Percentiles rank a stretch among this genome's conserved stretches.
These are phyloP conservation scores for Anastrepha obliqua DNA, from an alignment of 1,140 invertebrate species.

Conservation along the genomic window DNA sequence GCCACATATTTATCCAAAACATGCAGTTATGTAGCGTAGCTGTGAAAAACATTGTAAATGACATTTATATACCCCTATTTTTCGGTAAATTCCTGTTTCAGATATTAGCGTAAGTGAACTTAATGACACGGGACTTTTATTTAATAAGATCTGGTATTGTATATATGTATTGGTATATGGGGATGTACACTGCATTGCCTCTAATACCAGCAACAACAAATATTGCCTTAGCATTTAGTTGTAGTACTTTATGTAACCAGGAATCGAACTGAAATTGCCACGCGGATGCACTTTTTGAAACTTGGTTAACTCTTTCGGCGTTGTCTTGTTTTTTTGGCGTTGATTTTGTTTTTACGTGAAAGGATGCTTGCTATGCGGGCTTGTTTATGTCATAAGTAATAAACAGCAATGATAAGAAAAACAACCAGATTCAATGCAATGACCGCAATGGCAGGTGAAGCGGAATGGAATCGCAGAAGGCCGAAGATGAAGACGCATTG, in stretches of 20 bases:
- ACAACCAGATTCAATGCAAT: slow-evolving; percentile 3
- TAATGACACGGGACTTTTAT: no score
- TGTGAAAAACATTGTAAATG: no score
- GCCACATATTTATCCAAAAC: no score
- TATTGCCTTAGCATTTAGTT: no score
- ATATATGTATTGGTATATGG: no score
- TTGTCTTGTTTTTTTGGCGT: not conserved
- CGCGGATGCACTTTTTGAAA: not conserved
- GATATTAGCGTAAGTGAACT: no score
- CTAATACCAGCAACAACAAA: no score
- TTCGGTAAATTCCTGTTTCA: no score
- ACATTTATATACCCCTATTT: no score
- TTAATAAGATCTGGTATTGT: no score
- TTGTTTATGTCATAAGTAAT: slow-evolving; percentile 51
- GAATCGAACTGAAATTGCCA: not conserved
- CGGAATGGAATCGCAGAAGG: slow-evolving; percentile 23
- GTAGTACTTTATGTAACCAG: not conserved
- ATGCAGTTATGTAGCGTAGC: no score
- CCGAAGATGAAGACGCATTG: slow-evolving; percentile 12
- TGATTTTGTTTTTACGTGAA: not conserved
- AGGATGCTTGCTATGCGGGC: slow-evolving; percentile 21
- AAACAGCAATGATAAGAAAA: slow-evolving; percentile 37
- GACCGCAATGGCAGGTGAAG: slow-evolving; percentile 34
- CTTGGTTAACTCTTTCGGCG: not conserved
- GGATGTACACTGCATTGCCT: no score